A percentile compares a stretch with the other conserved stretches of the same genome.
Evolutionary conservation across 1,140 invertebrate species (phyloP).

Genomic region (Leptonema lineaticorne): DNA sequence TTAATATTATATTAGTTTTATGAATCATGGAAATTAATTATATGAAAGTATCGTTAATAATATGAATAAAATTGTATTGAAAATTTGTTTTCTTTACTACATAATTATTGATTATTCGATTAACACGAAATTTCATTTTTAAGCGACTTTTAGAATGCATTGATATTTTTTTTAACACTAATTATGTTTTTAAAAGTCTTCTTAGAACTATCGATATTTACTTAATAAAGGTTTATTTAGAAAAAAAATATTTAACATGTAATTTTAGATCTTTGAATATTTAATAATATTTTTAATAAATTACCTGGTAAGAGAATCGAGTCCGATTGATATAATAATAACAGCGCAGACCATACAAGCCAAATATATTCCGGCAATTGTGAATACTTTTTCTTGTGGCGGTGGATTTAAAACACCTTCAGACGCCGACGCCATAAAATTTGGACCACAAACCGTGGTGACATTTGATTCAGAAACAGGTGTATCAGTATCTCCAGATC

Average conservation of each 20-base stretch:
- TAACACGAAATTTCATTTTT: no score
- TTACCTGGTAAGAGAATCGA: slow-evolving; percentile 77
- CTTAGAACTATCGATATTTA: no score
- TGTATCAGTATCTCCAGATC: slow-evolving; percentile 47
- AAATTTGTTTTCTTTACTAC: no score
- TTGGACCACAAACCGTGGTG: slow-evolving; percentile 63
- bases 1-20: no score
- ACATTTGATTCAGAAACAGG: slow-evolving; percentile 50
- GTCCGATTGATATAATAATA: slow-evolving; percentile 70
- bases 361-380: slow-evolving; percentile 78
- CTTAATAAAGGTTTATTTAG: not conserved
- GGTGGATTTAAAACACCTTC: slow-evolving; percentile 59
- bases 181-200: no score
- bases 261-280: not conserved
- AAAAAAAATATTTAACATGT: not conserved
- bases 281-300: slow-evolving; percentile 28
- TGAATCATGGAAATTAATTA: no score
- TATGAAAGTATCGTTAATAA: no score
- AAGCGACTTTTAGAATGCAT: no score
- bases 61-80: no score
- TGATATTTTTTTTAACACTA: no score
- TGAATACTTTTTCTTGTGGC: slow-evolving; percentile 65
- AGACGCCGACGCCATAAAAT: slow-evolving; percentile 62
- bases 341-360: slow-evolving; percentile 73
- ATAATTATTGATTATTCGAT: no score